These are phyloP conservation scores for Synaphobranchus kaupii DNA, from an alignment of 2,797 vertebrate genomes.

Conservation along the genomic window DNA sequence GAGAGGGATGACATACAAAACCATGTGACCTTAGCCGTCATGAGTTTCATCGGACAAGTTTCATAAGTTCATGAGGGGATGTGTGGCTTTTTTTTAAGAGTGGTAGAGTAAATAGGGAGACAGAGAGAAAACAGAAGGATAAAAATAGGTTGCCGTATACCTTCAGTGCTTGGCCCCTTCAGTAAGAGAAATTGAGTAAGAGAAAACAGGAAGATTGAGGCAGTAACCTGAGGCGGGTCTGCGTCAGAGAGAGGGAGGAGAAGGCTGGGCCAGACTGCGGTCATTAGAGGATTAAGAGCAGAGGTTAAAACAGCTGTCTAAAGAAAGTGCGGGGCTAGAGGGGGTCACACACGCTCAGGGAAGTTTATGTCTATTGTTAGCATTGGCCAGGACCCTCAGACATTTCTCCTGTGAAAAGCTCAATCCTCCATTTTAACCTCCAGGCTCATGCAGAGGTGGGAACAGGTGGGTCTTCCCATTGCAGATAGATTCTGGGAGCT, in stretches of 20 bases:
- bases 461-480: conserved; percentile 52
- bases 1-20: not conserved
- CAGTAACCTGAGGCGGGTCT: conserved; percentile 10
- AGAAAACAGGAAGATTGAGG: conserved; percentile 29
- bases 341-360: conserved; percentile 36
- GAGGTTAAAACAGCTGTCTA: conserved; percentile 36
- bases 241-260: conserved; percentile 14
- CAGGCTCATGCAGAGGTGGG: conserved; percentile 27
- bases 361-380: conserved; percentile 54
- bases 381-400: conserved; percentile 24
- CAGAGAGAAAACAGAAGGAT: not conserved
- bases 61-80: not conserved
- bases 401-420: conserved; percentile 43
- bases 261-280: conserved; percentile 37
- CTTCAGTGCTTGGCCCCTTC: conserved; percentile 15
- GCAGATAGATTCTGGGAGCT: not conserved
- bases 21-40: not conserved
- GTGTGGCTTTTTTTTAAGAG: not conserved
- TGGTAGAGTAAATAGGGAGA: not conserved
- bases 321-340: conserved; percentile 35
- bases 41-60: not conserved
- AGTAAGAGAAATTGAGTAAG: not conserved
- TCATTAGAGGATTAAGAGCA: conserved; percentile 47
- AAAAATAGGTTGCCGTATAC: not conserved
- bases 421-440: conserved; percentile 50